Conservation (phyloP, 2,888 invertebrate species). For the Sarcophaga caerulescens region DNA sequence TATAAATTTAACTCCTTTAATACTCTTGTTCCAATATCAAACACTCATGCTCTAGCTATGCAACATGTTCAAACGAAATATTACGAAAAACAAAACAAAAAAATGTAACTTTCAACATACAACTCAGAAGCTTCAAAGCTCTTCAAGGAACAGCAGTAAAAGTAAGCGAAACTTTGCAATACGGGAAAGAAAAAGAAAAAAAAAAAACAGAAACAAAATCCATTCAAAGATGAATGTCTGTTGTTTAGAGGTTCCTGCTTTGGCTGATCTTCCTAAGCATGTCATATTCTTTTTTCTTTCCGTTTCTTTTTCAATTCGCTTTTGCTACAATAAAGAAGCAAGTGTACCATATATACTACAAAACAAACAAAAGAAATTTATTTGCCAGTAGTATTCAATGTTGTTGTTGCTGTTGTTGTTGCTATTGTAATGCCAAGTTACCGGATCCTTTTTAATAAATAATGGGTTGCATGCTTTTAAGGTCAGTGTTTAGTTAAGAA, state of each 20-base stretch:
- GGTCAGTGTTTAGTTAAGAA: slow-evolving; percentile 67
- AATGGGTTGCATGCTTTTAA: slow-evolving; percentile 66
- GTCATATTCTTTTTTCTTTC: slow-evolving; percentile 5
- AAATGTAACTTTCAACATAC: slow-evolving; percentile 3
- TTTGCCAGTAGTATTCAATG: background rate
- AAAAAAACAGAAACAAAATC: slow-evolving; percentile 2
- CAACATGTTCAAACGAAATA: slow-evolving; percentile 45
- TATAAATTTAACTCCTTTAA: slow-evolving; percentile 15
- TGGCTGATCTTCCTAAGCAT: slow-evolving; percentile 50
- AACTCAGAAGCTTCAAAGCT: slow-evolving; percentile 60
- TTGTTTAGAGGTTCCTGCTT: slow-evolving; percentile 13
- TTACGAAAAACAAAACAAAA: background rate
- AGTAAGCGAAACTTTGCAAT: background rate
- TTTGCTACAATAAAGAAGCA: slow-evolving; percentile 50
- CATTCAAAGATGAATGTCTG: slow-evolving; percentile 50
- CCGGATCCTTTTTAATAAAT: slow-evolving; percentile 61
- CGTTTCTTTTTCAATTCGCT: background rate
- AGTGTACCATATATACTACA: slow-evolving; percentile 43
- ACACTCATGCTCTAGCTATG: slow-evolving; percentile 15
- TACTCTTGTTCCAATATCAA: background rate
- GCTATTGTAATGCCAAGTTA: slow-evolving; percentile 15
- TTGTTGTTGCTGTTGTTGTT: slow-evolving; percentile 28
- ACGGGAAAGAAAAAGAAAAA: background rate
- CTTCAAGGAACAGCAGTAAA: slow-evolving; percentile 6
- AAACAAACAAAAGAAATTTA: background rate